A percentile compares a stretch with the other conserved stretches of the same genome.
Conservation (phyloP, 2,888 invertebrate genomes). For the Callyntrura guangdongensis region DNA sequence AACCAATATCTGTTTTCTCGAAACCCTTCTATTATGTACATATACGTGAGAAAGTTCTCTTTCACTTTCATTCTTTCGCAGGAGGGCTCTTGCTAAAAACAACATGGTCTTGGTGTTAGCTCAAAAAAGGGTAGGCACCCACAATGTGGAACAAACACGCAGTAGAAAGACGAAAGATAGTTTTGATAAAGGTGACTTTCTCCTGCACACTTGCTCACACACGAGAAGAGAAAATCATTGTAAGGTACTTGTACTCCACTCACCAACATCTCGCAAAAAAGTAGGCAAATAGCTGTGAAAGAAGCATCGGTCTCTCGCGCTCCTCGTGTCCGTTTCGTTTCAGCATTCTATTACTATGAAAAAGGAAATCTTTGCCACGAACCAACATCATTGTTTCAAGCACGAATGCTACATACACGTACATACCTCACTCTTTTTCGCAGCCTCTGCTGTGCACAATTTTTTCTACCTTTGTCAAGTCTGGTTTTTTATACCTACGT, state of each 20-base stretch:
- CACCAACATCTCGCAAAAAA: slow-evolving; percentile 67
- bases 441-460: not conserved
- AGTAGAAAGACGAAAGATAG: not conserved
- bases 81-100: not conserved
- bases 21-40: not conserved
- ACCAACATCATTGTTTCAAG: slow-evolving; percentile 40
- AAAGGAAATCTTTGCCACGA: slow-evolving; percentile 26
- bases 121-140: not conserved
- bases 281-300: slow-evolving; percentile 47
- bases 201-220: slow-evolving; percentile 36
- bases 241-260: slow-evolving; percentile 59
- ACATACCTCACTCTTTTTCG: not conserved
- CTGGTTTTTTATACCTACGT: not conserved
- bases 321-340: not conserved
- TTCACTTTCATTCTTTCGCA: slow-evolving; percentile 31
- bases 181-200: slow-evolving; percentile 50
- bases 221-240: slow-evolving; percentile 52
- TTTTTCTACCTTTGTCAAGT: not conserved
- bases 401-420: not conserved
- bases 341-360: slow-evolving; percentile 24
- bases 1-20: not conserved
- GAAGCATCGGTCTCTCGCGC: slow-evolving; percentile 5
- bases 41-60: slow-evolving; percentile 1
- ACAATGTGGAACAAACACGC: slow-evolving; percentile 21
- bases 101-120: not conserved